A percentile compares a stretch with the other conserved stretches of the same genome.
phyloP scores from a whole-genome alignment of 2,113 vertebrate genomes.

The Chionodraco myersi region DNA sequence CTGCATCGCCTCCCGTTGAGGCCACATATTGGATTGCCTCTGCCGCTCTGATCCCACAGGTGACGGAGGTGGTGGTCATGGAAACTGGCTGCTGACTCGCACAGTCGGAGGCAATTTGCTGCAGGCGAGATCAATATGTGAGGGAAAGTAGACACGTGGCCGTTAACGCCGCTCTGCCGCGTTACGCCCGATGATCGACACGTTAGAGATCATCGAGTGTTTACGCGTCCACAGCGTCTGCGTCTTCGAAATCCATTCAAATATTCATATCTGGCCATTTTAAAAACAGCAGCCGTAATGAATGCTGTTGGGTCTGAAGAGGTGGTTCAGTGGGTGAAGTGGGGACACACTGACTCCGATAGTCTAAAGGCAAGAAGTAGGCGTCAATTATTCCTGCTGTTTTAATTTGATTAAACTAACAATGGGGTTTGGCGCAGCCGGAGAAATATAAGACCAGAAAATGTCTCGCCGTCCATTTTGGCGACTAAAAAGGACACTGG shows the following conservation, averaged over 20 bases:
- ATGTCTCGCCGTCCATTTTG: not conserved
- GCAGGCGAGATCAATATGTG: conserved; percentile 58
- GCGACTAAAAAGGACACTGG: not conserved
- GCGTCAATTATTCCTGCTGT: conserved; percentile 25
- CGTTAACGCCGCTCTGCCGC: not conserved
- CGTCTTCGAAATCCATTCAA: conserved; percentile 47
- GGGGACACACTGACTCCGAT: not conserved
- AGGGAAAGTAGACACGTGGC: conserved; percentile 15
- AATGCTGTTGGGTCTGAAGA: not conserved
- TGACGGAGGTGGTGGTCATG: conserved; percentile 75
- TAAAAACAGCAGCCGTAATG: not conserved
- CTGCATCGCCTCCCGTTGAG: conserved; percentile 28
- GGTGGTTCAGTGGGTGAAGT: not conserved
- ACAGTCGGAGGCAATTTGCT: conserved; percentile 50
- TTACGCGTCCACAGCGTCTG: not conserved
- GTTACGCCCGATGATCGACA: conserved; percentile 21
- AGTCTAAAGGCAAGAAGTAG: not conserved
- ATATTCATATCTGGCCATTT: conserved; percentile 30
- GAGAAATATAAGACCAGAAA: no score
- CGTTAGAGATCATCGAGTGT: conserved; percentile 22
- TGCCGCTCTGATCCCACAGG: conserved; percentile 58
- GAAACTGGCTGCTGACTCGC: conserved; percentile 64
- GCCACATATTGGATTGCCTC: conserved; percentile 55
- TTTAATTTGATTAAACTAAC: conserved; percentile 20
- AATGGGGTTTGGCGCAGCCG: no score